These are phyloP conservation scores for Diaperis boleti DNA, from an alignment of 2,888 invertebrate species.

Conservation along the genomic window DNA sequence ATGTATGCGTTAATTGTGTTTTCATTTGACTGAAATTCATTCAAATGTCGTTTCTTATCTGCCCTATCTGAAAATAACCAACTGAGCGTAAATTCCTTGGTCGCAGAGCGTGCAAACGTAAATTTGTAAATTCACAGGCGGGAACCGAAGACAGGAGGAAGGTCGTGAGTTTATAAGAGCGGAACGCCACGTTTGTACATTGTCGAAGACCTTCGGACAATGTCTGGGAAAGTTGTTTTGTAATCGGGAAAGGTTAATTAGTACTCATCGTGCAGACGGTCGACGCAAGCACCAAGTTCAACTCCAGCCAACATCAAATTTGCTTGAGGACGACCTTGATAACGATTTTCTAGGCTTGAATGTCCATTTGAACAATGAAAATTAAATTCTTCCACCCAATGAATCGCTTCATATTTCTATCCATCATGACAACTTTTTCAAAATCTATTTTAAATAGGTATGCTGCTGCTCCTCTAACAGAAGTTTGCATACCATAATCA, in stretches of 20 bases:
- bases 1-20: conserved; percentile 49
- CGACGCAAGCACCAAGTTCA: neutral
- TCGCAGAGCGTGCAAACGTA: conserved; percentile 51
- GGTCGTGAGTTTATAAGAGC: conserved; percentile 51
- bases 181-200: conserved; percentile 37
- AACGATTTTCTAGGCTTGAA: neutral
- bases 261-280: conserved; percentile 10
- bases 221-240: conserved; percentile 34
- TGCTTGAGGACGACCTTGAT: neutral
- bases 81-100: conserved; percentile 48
- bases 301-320: neutral
- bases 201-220: conserved; percentile 35
- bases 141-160: conserved; percentile 48
- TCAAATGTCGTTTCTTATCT: conserved; percentile 50
- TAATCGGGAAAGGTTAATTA: conserved; percentile 29
- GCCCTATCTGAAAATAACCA: conserved; percentile 43
- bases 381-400: neutral
- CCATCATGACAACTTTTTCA: too few species aligned
- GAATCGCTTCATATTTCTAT: neutral
- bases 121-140: conserved; percentile 54
- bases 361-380: neutral
- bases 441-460: too few species aligned
- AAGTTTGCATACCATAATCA: too few species aligned
- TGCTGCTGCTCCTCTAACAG: too few species aligned
- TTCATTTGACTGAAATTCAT: conserved; percentile 49